These are phyloP conservation scores for Mimumesa dahlbomi DNA, from an alignment of 2,888 invertebrate genomes.

Conservation along the genomic window DNA sequence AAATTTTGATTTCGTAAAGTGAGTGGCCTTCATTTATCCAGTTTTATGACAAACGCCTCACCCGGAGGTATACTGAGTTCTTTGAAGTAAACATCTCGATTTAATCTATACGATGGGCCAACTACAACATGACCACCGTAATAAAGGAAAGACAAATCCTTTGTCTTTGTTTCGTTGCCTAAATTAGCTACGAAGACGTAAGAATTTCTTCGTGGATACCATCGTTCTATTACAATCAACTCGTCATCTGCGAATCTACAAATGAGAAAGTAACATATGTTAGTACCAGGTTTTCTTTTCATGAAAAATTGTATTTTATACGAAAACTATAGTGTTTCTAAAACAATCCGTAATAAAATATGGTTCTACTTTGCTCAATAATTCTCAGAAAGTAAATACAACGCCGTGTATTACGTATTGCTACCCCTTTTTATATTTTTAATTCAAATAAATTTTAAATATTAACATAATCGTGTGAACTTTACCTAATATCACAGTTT, in stretches of 20 bases:
- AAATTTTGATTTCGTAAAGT: too few relatives aligned
- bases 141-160: constrained; percentile 88
- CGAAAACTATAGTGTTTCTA: too few relatives aligned
- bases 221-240: constrained; percentile 87
- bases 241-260: constrained; percentile 83
- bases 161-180: constrained; percentile 83
- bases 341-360: too few relatives aligned
- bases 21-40: constrained; percentile 81
- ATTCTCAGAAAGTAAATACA: too few relatives aligned
- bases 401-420: too few relatives aligned
- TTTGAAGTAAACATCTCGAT: constrained; percentile 81
- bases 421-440: too few relatives aligned
- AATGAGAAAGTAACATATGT: too few relatives aligned
- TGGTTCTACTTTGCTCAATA: too few relatives aligned
- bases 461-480: neutral
- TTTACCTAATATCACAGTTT: constrained; percentile 85
- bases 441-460: too few relatives aligned
- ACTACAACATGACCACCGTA: constrained; percentile 86
- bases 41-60: constrained; percentile 84
- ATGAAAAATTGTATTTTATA: too few relatives aligned
- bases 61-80: constrained; percentile 82
- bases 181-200: constrained; percentile 90
- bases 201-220: constrained; percentile 89
- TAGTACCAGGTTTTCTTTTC: too few relatives aligned
- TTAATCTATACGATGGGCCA: constrained; percentile 80